Conservation (phyloP, 2,888 invertebrate genomes). For the Pseudoips prasinana region DNA sequence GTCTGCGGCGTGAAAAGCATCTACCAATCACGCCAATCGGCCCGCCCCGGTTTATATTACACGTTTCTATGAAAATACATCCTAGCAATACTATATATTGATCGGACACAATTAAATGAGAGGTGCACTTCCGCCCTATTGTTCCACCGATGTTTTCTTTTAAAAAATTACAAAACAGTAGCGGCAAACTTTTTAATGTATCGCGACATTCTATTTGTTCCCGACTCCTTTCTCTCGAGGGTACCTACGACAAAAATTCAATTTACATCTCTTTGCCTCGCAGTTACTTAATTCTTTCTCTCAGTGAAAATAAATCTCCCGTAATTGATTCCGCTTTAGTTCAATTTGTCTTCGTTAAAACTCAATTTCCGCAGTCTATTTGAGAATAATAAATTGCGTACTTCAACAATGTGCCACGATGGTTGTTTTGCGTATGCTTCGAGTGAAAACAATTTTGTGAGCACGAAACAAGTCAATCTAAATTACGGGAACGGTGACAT, state of each 20-base stretch:
- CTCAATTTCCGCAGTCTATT: conserved; percentile 78
- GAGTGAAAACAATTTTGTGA: conserved; percentile 55
- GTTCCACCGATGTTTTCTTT: conserved; percentile 24
- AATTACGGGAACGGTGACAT: conserved; percentile 48
- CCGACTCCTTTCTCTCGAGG: conserved; percentile 50
- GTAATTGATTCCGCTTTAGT: conserved; percentile 80
- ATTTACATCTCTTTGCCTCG: conserved; percentile 72
- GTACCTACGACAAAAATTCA: conserved; percentile 66
- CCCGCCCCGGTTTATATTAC: too few species aligned
- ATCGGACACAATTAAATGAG: too few species aligned
- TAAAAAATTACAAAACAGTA: conserved; percentile 40
- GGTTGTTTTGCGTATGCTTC: conserved; percentile 54
- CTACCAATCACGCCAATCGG: too few species aligned
- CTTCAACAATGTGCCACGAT: conserved; percentile 59
- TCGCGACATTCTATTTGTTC: conserved; percentile 45
- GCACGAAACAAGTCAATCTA: conserved; percentile 66
- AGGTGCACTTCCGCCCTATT: conserved; percentile 5
- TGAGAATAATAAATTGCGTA: conserved; percentile 77
- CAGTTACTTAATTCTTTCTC: conserved; percentile 74
- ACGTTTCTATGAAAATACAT: too few species aligned
- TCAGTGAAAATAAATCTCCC: conserved; percentile 75
- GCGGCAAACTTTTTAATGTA: conserved; percentile 51
- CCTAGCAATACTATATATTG: too few species aligned
- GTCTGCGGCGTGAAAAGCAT: too few species aligned
- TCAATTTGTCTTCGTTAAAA: conserved; percentile 81